Evolutionary conservation across 1,140 invertebrate genomes (phyloP), one percentile per base, ranked within the genome.

Genomic region (Venustaconcha ellipsiformis): DNA sequence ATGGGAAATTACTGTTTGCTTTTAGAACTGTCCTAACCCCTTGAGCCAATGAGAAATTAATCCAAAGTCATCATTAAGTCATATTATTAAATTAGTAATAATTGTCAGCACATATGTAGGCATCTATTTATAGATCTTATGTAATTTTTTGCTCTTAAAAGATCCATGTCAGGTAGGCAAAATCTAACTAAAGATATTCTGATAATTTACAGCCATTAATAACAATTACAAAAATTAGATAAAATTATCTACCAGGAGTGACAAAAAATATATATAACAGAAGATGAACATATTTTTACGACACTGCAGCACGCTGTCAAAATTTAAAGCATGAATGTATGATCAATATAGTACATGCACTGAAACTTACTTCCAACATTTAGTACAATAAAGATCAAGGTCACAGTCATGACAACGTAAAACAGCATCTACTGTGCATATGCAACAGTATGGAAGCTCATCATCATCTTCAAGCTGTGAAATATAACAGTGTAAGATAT

Each of bases 371-470:
- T 81, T 90, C 82, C 92, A 94, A 84, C 94, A 95, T 76, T 89
- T 86, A 13, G 89, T 89, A 88, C 94, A 95, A 83, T 94, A 95
- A 1, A 95, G 88, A 87, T 95, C 94, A 66, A 91, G 90, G 82
- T 92, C 92, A 88, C 94, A 95, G 78, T 93, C 94, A 59, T 92
- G 86, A 86, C 94, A 95, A 57, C 93, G 90, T 70, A 93, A 89
- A 18, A 81, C 90, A 6, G 94, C 94, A 91, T 95, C 94, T 84
- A 94, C 93, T 87, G 95, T 94, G 83, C 94, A 95, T 63, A 95
- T 92, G 81, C 92, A 92, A 89, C 94, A 95, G 92, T 94, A 95
- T 60, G 94, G 94, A 11, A 95, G 88, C 84, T 94, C 94, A 81
- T 93, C 92, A 63, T 79, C 80, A 57, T 83, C 81, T 17, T 55